A percentile compares a stretch with the other conserved stretches of the same genome.
These are phyloP conservation scores for Petrocephalus schoutedeni DNA, from an alignment of 2,797 vertebrate species.

Conservation along the genomic window DNA sequence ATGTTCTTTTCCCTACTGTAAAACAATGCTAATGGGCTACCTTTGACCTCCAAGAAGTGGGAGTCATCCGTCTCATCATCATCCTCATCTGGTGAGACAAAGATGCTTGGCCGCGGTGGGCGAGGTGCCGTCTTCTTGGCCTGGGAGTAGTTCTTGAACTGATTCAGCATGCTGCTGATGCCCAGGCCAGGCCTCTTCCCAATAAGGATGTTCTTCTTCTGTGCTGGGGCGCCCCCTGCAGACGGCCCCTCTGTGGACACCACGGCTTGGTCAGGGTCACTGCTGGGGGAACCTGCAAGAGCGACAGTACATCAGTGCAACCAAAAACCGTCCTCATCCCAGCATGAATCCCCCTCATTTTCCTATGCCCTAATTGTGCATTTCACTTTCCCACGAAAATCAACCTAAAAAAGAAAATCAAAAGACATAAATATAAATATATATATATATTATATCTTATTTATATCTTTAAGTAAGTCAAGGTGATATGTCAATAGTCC, in stretches of 20 bases:
- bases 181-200: constrained; percentile 76
- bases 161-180: constrained; percentile 75
- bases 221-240: constrained; percentile 35
- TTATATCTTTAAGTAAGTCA: background rate
- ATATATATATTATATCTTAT: too few relatives aligned
- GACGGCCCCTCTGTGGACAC: constrained; percentile 37
- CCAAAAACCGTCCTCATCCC: background rate
- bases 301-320: background rate
- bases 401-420: background rate
- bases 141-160: constrained; percentile 78
- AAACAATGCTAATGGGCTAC: constrained; percentile 58
- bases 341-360: background rate
- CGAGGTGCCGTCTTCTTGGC: constrained; percentile 74
- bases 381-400: background rate
- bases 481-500: background rate
- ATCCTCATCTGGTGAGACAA: constrained; percentile 75
- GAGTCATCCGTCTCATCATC: constrained; percentile 79
- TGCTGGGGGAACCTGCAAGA: constrained; percentile 48
- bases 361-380: background rate
- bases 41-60: constrained; percentile 88
- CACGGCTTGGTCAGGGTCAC: constrained; percentile 28
- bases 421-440: background rate
- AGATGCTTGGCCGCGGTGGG: constrained; percentile 77
- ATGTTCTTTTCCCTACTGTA: background rate
- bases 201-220: constrained; percentile 70